Conservation (phyloP, 2,888 invertebrate species). For the Acleris sparsana region DNA sequence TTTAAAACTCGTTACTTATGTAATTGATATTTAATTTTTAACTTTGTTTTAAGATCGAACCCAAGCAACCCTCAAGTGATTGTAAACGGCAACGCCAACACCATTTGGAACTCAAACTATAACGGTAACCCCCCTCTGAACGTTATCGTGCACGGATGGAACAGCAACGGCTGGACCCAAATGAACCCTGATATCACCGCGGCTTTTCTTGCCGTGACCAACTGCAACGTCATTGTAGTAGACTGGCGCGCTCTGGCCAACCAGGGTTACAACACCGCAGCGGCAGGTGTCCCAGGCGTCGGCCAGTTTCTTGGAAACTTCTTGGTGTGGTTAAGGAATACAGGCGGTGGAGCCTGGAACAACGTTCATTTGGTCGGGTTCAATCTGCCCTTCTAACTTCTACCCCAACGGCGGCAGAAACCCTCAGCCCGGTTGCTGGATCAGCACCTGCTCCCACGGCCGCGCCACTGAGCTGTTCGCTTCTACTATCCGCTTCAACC, state of each 20-base stretch:
- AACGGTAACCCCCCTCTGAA: constrained; percentile 47
- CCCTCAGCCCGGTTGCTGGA: constrained; percentile 43
- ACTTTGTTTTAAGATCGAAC: no score
- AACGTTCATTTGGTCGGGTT: constrained; percentile 68
- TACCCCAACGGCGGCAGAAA: constrained; percentile 44
- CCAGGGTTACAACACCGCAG: constrained; percentile 49
- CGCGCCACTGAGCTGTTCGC: constrained; percentile 41
- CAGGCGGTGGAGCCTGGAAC: constrained; percentile 63
- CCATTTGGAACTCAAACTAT: constrained; percentile 59
- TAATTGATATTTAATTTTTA: no score
- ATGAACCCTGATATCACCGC: constrained; percentile 54
- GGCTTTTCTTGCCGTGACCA: constrained; percentile 58
- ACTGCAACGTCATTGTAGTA: constrained; percentile 65
- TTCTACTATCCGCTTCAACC: constrained; percentile 38
- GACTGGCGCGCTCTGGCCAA: constrained; percentile 62
- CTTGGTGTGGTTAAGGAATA: constrained; percentile 60
- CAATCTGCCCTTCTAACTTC: constrained; percentile 62
- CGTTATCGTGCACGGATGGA: constrained; percentile 70
- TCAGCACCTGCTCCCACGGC: constrained; percentile 44
- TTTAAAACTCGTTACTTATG: no score
- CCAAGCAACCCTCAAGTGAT: constrained; percentile 57
- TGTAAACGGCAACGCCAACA: constrained; percentile 54
- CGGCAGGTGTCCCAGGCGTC: constrained; percentile 54
- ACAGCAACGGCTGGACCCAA: constrained; percentile 54
- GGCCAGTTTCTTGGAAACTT: constrained; percentile 63